Conservation (phyloP, 2,113 vertebrate genomes). For the Leptobrachium ailaonicum region DNA sequence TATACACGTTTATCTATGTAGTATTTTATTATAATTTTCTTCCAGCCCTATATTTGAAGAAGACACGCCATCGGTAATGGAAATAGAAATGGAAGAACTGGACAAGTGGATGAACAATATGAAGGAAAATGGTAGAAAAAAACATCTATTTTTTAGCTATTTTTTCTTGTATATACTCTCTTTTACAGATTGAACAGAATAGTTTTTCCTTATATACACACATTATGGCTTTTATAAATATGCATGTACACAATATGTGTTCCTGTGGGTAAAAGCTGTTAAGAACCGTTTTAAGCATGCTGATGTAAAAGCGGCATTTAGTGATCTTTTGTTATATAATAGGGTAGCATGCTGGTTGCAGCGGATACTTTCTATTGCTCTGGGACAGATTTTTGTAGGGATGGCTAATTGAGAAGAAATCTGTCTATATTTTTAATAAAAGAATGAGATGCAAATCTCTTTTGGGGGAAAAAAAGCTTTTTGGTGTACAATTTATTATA, state of each 20-base stretch:
- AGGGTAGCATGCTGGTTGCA: constrained; percentile 2
- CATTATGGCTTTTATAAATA: neutral
- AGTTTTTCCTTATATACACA: too few species aligned
- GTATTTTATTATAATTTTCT: neutral
- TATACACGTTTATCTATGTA: too few species aligned
- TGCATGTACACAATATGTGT: constrained; percentile 2
- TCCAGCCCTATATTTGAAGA: constrained; percentile 96
- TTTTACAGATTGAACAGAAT: neutral
- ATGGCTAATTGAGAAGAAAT: neutral
- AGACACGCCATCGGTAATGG: constrained; percentile 93
- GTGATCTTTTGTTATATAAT: constrained; percentile 6
- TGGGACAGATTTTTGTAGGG: neutral
- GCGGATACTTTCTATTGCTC: neutral
- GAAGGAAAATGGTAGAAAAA: constrained; percentile 72
- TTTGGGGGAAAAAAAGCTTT: too few species aligned
- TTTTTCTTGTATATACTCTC: too few species aligned
- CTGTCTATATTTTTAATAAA: neutral
- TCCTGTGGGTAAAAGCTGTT: neutral
- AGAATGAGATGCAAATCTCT: too few species aligned
- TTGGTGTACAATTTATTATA: too few species aligned
- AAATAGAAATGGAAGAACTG: constrained; percentile 96
- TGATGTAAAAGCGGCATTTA: neutral
- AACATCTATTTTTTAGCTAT: constrained; percentile 8
- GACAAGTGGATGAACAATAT: constrained; percentile 89
- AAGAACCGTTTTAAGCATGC: constrained; percentile 11